Evolutionary conservation across 2,113 vertebrate genomes (phyloP), one percentile per base, ranked within the genome.

Genomic region (Oncorhynchus nerka): DNA sequence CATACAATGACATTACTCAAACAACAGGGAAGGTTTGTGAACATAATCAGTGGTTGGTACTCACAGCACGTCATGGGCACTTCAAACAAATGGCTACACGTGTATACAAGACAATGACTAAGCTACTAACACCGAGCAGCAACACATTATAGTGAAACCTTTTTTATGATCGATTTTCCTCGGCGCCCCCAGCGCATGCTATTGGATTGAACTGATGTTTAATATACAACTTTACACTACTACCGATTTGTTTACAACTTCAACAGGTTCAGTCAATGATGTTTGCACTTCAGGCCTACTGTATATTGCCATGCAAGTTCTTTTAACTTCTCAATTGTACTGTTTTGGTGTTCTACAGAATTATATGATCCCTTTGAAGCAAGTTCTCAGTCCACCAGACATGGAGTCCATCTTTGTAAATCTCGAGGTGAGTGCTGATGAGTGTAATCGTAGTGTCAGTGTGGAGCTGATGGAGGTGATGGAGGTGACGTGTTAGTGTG

Each of bases 391-490:
- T 79, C 93, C 94, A 0, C 94, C 94, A 0, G 97, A 98, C 70
- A 95, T 98, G 95, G 94, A 94, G 28, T 92, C 95, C 2, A 94
- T 99, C 87, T 99, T 99, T 84, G 96, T 98, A 88, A 99, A 99
- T 84, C 88, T 99, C 66, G 97, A 98, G 96, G 97, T 97, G 85
- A 87, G 67, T n/a, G 12, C 20, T 9, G 16, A 13, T n/a, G 61
- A 64, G 61, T 12, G 20, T 9, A 11, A 16, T n/a, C 6, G 6
- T 9, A 45, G 9, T 45, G 39, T 45, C 39, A 45, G 39, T 45
- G 2, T 11, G 39, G 9, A 45, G 39, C 9, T 45, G 39, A 45
- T 45, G 39, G 39, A 45, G 39, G 8, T 11, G 39, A 9, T 45
- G 39, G 39, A 45, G 39, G 9, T 45, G 39, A 11, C 2, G 39